Evolutionary conservation across 2,888 invertebrate genomes (phyloP).

Genomic region (Polydrusus pterygomalis): DNA sequence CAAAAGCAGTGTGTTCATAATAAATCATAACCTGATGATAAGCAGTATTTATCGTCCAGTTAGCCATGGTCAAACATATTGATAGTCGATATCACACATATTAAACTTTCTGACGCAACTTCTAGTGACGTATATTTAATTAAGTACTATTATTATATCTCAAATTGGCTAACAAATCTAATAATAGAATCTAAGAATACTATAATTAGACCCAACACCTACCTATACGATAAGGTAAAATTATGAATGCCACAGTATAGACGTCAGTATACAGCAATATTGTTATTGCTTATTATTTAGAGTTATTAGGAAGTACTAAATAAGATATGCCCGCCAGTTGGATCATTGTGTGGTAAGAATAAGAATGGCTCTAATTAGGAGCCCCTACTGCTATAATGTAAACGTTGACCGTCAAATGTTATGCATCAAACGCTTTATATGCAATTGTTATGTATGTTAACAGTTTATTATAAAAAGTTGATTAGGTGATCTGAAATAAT

Average conservation of each 20-base stretch:
- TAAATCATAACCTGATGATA: background rate
- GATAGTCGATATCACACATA: constrained; percentile 14
- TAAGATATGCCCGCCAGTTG: constrained; percentile 9
- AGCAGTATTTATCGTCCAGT: constrained; percentile 7
- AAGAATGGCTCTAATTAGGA: background rate
- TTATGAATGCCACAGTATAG: constrained; percentile 16
- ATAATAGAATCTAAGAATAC: constrained; percentile 18
- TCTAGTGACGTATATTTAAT: constrained; percentile 14
- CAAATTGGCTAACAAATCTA: constrained; percentile 12
- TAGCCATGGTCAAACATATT: constrained; percentile 10
- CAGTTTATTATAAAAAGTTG: no score
- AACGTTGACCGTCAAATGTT: no score
- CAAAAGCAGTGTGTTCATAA: background rate
- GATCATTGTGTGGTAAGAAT: constrained; percentile 12
- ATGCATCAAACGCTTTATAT: no score
- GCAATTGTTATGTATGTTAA: no score
- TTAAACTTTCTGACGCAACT: constrained; percentile 14
- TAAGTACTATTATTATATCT: constrained; percentile 5
- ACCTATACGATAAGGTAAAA: constrained; percentile 1
- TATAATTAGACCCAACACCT: constrained; percentile 18
- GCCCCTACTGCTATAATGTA: no score
- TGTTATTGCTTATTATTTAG: constrained; percentile 21
- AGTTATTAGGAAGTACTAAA: constrained; percentile 19
- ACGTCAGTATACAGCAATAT: constrained; percentile 12
- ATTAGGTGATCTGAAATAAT: no score